Conservation (phyloP, 2,113 vertebrate species). For the Bos taurus region ARS-UCD2.0 NC_037345.1:53305501-53306000, state of each 20-base stretch:
- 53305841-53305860: background rate
- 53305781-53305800: conserved; percentile 40
- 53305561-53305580: background rate
- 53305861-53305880: conserved; percentile 14
- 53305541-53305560: background rate
- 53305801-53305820: background rate
- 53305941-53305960: background rate
- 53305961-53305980: background rate
- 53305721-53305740: background rate
- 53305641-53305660: background rate
- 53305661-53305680: background rate
- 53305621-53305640: background rate
- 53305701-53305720: conserved; percentile 36
- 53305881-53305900: background rate
- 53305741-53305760: background rate
- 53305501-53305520: conserved; percentile 73
- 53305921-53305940: rapidly evolving
- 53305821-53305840: background rate
- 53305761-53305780: background rate
- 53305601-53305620: background rate
- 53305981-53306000: background rate
- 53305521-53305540: background rate
- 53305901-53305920: background rate
- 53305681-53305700: background rate
- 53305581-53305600: background rate